A percentile compares a stretch with the other conserved stretches of the same genome.
Evolutionary conservation across 1,140 invertebrate genomes (phyloP).

Genomic region (Latrodectus geometricus): DNA sequence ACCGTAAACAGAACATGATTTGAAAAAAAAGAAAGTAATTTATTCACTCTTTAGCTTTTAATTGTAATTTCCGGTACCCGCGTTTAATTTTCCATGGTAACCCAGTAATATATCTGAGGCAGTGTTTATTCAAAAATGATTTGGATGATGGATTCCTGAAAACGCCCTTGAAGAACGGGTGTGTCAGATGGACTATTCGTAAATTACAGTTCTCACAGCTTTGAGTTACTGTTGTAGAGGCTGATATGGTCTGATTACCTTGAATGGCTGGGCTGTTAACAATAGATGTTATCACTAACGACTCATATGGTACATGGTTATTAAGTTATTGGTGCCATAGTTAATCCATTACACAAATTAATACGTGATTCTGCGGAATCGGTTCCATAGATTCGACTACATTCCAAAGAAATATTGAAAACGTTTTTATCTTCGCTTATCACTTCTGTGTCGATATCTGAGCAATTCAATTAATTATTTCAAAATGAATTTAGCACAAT

Average conservation of each 20-base stretch:
- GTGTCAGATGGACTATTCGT: not conserved
- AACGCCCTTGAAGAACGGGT: slow-evolving; percentile 2
- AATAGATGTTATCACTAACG: not conserved
- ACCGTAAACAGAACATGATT: not conserved
- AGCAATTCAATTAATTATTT: too few relatives aligned
- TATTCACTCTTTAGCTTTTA: slow-evolving; percentile 6
- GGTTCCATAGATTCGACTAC: too few relatives aligned
- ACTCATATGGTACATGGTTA: not conserved
- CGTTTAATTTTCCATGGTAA: not conserved
- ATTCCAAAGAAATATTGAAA: too few relatives aligned
- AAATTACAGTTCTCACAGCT: not conserved
- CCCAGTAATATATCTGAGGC: not conserved
- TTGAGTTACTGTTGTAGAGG: not conserved
- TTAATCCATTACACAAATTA: not conserved
- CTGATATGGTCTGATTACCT: not conserved
- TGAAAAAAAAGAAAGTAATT: slow-evolving; percentile 10
- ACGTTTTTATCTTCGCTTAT: too few relatives aligned
- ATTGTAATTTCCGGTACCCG: slow-evolving; percentile 16
- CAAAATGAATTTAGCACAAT: too few relatives aligned
- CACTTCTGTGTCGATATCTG: too few relatives aligned
- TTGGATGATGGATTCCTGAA: slow-evolving; percentile 22
- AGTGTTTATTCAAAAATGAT: slow-evolving; percentile 33
- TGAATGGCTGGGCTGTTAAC: not conserved
- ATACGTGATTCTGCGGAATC: too few relatives aligned
- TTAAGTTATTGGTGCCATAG: not conserved